phyloP scores from a whole-genome alignment of 2,888 invertebrate genomes.

The Allolobophora icterica region DNA sequence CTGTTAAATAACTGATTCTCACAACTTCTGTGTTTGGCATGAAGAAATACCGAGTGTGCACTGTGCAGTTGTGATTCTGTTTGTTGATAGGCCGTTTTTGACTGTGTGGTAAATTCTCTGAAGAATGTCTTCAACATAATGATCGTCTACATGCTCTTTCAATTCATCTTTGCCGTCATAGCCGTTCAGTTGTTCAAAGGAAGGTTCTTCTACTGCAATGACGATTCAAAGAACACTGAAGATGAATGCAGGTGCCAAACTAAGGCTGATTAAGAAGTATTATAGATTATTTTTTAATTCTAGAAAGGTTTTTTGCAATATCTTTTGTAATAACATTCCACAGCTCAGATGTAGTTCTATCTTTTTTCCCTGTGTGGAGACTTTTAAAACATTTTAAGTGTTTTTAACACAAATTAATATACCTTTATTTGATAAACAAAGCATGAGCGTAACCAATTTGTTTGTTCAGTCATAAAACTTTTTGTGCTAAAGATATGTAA shows the following conservation, averaged over 20 bases:
- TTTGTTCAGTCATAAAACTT: no score
- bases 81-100: slow-evolving; percentile 88
- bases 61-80: no score
- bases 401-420: no score
- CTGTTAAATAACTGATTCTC: background rate
- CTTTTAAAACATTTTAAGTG: background rate
- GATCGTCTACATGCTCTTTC: slow-evolving; percentile 96
- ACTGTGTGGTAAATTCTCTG: slow-evolving; percentile 99
- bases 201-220: slow-evolving; percentile 98
- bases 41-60: no score
- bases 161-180: slow-evolving; percentile 99
- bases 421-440: no score
- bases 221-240: slow-evolving; percentile 93
- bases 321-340: background rate
- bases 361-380: background rate
- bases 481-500: no score
- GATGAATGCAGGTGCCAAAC: slow-evolving; percentile 86
- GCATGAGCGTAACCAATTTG: no score
- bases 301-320: background rate
- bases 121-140: slow-evolving; percentile 99
- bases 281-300: background rate
- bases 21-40: background rate
- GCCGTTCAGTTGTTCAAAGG: slow-evolving; percentile 99
- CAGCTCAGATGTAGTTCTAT: background rate
- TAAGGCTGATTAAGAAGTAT: background rate